These are phyloP conservation scores for Hyles euphorbiae DNA, from an alignment of 1,140 invertebrate genomes.

Conservation along the genomic window DNA sequence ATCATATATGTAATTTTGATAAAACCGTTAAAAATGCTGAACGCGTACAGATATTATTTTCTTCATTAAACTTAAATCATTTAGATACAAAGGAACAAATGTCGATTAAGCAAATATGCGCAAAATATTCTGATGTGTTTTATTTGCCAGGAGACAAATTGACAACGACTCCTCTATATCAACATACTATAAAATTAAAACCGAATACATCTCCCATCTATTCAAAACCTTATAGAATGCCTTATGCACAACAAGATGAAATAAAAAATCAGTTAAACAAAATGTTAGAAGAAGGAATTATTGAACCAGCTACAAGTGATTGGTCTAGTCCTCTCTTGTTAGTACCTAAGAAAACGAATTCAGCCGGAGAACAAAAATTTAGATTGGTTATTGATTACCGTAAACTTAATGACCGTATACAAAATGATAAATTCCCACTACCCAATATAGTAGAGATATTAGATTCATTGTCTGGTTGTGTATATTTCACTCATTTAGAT, in stretches of 20 bases:
- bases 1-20: conserved; percentile 17
- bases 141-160: conserved; percentile 27
- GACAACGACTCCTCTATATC: conserved; percentile 24
- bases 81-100: conserved; percentile 10
- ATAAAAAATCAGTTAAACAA: conserved; percentile 18
- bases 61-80: conserved; percentile 24
- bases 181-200: conserved; percentile 30
- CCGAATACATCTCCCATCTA: conserved; percentile 1
- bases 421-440: conserved; percentile 13
- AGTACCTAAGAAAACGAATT: conserved; percentile 1
- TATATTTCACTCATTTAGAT: conserved; percentile 26
- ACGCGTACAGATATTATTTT: conserved; percentile 7
- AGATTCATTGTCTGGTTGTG: conserved; percentile 21
- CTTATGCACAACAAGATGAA: conserved; percentile 9
- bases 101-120: conserved; percentile 26
- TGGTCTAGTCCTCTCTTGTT: conserved; percentile 12
- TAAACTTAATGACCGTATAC: neutral
- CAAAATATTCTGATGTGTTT: conserved; percentile 37
- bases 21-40: conserved; percentile 1
- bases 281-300: conserved; percentile 21
- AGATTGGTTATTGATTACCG: no score
- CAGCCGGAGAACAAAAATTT: neutral
- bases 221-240: neutral
- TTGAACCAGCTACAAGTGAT: conserved; percentile 20
- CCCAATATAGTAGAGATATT: conserved; percentile 17